Base-by-base conservation (phyloP, 2,888 invertebrate species). In the Apamea crenata region DNA sequence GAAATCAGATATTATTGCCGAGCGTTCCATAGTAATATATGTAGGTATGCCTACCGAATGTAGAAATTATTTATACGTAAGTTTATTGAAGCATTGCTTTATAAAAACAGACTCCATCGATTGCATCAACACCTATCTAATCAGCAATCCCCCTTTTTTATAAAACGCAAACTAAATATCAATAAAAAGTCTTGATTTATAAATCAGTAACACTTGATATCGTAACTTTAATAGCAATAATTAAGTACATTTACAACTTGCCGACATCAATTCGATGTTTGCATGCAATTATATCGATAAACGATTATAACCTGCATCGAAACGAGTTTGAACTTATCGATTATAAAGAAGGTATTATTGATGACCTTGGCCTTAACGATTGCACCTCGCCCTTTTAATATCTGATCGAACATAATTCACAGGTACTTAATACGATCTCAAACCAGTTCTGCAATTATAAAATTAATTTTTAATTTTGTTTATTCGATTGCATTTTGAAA, bases 251-350 rank as follows among this genome's bases (percentile, higher is more conserved):
- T 75, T 56, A 56, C 25, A 74, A 59, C 53, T 21, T 21, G 18
- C 50, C 63, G 32, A 71, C 63, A 63, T 16, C 66, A 70, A 69
- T 77, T 77, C 47, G 53, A 70, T 63, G 47, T 59, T 67, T 63
- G 53, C 61, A 65, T 65, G 71, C 36, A 86, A 82, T 83, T 72
- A 66, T 65, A 84, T 75, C 78, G 78, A 85, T 85, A 70, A 87
- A 77, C 69, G 68, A 84, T 84, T 84, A 76, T 50, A 25, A 59
- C 29, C 53, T 76, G 66, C 56, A 77, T 76, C 70, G 16, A 71
- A 77, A 79, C 71, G 16, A 59, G 68, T 59, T 75, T 67, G 44
- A 71, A 72, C 18, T 50, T 67, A 56, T 87, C 77, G 69, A 81
- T 78, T 56, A 25, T 21, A 81, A 79, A 74, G 68, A 61, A 47